Evolutionary conservation across 1,140 invertebrate genomes (phyloP).

Genomic region (Lordiphosa stackelbergi): DNA sequence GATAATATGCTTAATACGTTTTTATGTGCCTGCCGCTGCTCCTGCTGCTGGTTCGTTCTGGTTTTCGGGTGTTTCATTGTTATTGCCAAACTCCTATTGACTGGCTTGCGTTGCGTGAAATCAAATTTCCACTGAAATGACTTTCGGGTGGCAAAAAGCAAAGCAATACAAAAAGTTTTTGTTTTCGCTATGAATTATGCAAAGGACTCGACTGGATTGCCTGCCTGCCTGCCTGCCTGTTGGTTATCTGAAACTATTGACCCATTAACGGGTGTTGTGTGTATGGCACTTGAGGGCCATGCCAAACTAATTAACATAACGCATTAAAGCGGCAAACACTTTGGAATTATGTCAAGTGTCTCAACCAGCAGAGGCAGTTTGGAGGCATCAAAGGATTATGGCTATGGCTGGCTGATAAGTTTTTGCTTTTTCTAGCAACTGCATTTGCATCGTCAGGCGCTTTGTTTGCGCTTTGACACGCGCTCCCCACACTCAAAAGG

Average conservation of each 20-base stretch:
- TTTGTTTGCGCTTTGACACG: slow-evolving; percentile 62
- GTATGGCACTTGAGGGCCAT: slow-evolving; percentile 35
- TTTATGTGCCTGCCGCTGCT: slow-evolving; percentile 53
- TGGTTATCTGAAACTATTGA: slow-evolving; percentile 69
- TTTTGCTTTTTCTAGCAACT: slow-evolving; percentile 30
- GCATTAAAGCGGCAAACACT: slow-evolving; percentile 64
- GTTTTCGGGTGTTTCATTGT: slow-evolving; percentile 50
- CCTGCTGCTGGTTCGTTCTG: slow-evolving; percentile 9
- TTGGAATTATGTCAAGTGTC: slow-evolving; percentile 68
- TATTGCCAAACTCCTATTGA: slow-evolving; percentile 66
- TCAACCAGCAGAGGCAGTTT: slow-evolving; percentile 37
- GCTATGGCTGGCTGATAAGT: slow-evolving; percentile 36
- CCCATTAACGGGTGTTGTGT: slow-evolving; percentile 61
- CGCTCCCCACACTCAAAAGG: slow-evolving; percentile 52
- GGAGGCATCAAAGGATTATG: slow-evolving; percentile 62
- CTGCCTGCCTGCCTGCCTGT: slow-evolving; percentile 21
- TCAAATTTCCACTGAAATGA: slow-evolving; percentile 72
- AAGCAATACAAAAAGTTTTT: slow-evolving; percentile 42
- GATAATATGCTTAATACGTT: slow-evolving; percentile 75
- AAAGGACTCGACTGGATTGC: slow-evolving; percentile 36
- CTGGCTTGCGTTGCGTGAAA: slow-evolving; percentile 57
- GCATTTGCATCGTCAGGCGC: slow-evolving; percentile 45
- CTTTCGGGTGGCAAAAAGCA: slow-evolving; percentile 37
- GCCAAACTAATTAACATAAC: slow-evolving; percentile 70
- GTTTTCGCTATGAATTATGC: slow-evolving; percentile 63